Base-by-base conservation (phyloP, 2,888 invertebrate genomes). In the Phyto melanocephala region DNA sequence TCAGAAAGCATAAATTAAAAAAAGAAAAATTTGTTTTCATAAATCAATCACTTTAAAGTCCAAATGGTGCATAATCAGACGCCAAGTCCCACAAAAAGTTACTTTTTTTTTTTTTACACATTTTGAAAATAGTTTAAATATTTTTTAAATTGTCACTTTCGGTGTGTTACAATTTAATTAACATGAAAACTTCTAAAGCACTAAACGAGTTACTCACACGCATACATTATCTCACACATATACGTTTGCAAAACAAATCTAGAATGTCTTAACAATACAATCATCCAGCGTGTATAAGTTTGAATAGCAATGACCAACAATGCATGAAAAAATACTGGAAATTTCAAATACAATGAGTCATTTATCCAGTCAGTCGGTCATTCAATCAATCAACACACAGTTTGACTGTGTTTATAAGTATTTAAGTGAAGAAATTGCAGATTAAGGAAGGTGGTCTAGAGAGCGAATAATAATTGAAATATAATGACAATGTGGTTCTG, bases 401-500 rank as follows among this genome's bases (percentile, higher is more conserved):
- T 11, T n/a, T 45, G 10, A 28, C 24, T 28, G 52, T 28, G 28
- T n/a, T 6, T 52, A 28, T n/a, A n/a, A 7, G 52, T 28, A 13
- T 28, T n/a, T 10, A 8, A 8, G 4, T 35, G n/a, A 33, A 15
- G 13, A 1, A n/a, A 28, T 28, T 28, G 4, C 6, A 3, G 28
- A 6, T 28, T 28, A 28, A 3, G 6, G 62, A 3, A 10, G 20
- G 42, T 4, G 24, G 7, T 62, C 11, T 63, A 13, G 10, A 45
- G 45, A 28, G 15, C 1, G 45, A 28, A 45, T 63, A 5, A 6
- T 63, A 45, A 63, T 63, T 63, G 62, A 63, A 28, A 63, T 45
- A 45, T 45, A 33, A 63, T 63, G 62, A 62, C 60, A 24, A 22
- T 60, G 60, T 20, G 60, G 22, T 24, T 60, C 10, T 40, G 24